These are phyloP conservation scores for Nannobrachium achirus DNA, from an alignment of 2,113 vertebrate species.

Conservation along the genomic window DNA sequence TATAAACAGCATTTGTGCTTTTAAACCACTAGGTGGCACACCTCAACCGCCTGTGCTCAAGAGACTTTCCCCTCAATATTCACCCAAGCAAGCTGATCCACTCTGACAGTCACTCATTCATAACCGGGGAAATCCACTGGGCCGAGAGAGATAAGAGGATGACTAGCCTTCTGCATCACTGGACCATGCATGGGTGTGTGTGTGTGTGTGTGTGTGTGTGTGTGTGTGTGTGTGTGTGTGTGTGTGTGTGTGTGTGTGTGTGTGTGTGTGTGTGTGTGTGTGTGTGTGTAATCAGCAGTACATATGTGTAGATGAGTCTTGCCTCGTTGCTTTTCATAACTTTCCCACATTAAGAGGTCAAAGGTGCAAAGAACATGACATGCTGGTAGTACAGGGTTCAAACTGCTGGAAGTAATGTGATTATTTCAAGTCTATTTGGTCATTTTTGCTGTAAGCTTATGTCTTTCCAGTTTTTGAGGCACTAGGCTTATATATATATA, in stretches of 20 bases:
- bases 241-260: not conserved
- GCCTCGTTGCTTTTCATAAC: not conserved
- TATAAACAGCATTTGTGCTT: not conserved
- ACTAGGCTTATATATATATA: not conserved
- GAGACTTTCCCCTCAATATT: not conserved
- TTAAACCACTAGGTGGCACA: conserved; percentile 50
- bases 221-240: not conserved
- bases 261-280: not conserved
- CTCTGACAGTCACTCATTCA: not conserved
- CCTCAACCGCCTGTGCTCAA: not conserved
- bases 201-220: not conserved
- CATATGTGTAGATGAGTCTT: not conserved
- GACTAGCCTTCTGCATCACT: not conserved
- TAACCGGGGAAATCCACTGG: not conserved
- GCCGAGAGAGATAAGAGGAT: not conserved
- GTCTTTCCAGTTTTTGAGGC: too few species aligned
- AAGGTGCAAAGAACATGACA: not conserved
- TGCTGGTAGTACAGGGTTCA: not conserved
- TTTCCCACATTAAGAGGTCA: not conserved
- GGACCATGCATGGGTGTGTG: not conserved
- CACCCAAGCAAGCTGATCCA: not conserved
- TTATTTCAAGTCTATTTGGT: not conserved
- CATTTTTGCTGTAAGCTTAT: too few species aligned
- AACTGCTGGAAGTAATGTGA: not conserved
- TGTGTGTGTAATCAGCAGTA: not conserved